These are phyloP conservation scores for Anthonomus grandis DNA, from an alignment of 1,140 invertebrate species.

Conservation along the genomic window DNA sequence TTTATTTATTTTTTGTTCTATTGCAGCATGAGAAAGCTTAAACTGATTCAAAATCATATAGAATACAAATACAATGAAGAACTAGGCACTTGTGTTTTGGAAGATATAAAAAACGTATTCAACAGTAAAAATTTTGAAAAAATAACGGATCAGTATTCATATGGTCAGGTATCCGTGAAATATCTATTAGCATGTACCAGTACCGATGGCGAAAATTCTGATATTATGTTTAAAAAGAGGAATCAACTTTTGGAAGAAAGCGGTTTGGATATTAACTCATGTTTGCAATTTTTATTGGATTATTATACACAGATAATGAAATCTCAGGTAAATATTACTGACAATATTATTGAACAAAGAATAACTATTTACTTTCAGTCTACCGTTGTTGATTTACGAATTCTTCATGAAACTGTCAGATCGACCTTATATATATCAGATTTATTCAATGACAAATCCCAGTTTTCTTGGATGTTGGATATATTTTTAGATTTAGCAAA, in stretches of 20 bases:
- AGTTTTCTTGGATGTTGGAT: slow-evolving; percentile 73
- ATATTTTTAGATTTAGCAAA: slow-evolving; percentile 62
- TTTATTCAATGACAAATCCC: slow-evolving; percentile 65
- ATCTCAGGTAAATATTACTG: slow-evolving; percentile 43
- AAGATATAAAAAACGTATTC: slow-evolving; percentile 40
- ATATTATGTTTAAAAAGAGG: slow-evolving; percentile 45
- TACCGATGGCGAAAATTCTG: slow-evolving; percentile 36
- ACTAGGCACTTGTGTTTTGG: slow-evolving; percentile 12
- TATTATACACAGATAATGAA: slow-evolving; percentile 74
- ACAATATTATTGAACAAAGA: neutral
- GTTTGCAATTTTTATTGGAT: slow-evolving; percentile 80
- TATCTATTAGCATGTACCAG: slow-evolving; percentile 39
- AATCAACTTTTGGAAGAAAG: slow-evolving; percentile 48
- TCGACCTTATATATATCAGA: slow-evolving; percentile 69
- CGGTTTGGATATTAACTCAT: slow-evolving; percentile 79
- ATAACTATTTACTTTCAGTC: slow-evolving; percentile 22
- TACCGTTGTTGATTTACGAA: slow-evolving; percentile 35
- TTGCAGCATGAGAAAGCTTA: slow-evolving; percentile 40
- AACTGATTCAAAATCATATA: slow-evolving; percentile 35
- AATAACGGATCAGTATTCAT: slow-evolving; percentile 45
- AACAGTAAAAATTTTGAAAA: slow-evolving; percentile 42
- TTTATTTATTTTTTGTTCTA: slow-evolving; percentile 6
- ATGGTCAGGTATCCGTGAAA: slow-evolving; percentile 53
- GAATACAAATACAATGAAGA: slow-evolving; percentile 32
- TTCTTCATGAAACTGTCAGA: slow-evolving; percentile 65